Evolutionary conservation across 2,113 vertebrate genomes (phyloP).

Genomic region (Cryptomyrus ogoouensis): DNA sequence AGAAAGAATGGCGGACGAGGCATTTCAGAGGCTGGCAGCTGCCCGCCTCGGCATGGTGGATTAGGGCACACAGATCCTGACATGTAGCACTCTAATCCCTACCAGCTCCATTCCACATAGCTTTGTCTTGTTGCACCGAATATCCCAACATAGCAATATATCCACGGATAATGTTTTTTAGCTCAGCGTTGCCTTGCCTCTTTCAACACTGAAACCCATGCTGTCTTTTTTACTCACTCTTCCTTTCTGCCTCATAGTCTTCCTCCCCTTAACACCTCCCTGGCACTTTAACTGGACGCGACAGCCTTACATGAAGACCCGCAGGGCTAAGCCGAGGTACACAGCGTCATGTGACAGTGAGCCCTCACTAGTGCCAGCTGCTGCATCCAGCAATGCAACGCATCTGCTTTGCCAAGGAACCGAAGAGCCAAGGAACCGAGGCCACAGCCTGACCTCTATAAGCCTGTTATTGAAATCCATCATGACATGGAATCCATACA

Average conservation of each 20-base stretch:
- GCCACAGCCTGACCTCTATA: background rate
- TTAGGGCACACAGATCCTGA: background rate
- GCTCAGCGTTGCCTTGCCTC: background rate
- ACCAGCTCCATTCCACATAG: background rate
- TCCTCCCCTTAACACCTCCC: background rate
- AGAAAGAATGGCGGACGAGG: background rate
- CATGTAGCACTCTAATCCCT: background rate
- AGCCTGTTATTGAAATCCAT: background rate
- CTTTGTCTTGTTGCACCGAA: background rate
- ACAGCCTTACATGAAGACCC: slow-evolving; percentile 35
- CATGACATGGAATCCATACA: background rate
- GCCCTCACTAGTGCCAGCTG: background rate
- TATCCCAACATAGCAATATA: background rate
- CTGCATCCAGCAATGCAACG: background rate
- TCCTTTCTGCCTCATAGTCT: background rate
- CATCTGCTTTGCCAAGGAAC: background rate
- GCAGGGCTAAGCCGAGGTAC: slow-evolving; percentile 23
- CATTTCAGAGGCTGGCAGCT: background rate
- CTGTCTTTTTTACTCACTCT: background rate
- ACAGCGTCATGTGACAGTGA: slow-evolving; percentile 22
- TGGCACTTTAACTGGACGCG: slow-evolving; percentile 27
- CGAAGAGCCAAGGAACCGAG: background rate
- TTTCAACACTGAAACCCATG: background rate
- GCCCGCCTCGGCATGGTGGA: background rate
- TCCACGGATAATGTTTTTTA: background rate